phyloP scores from a whole-genome alignment of 2,113 vertebrate genomes.

The Urocitellus parryii region DNA sequence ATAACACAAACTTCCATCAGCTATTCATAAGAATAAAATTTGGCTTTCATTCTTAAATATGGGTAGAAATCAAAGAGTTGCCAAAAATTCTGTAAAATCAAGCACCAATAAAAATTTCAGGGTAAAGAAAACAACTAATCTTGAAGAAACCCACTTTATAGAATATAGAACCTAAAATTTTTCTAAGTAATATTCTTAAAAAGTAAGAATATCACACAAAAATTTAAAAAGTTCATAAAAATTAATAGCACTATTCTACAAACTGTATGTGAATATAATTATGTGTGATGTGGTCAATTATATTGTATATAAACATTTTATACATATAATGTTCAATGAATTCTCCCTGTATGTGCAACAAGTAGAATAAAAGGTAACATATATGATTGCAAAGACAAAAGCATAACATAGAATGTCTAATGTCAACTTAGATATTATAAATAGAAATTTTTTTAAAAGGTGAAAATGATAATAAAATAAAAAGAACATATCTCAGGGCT shows the following conservation, averaged over 20 bases:
- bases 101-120: not conserved
- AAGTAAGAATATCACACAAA: not conserved
- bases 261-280: not conserved
- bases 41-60: not conserved
- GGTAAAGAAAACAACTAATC: not conserved
- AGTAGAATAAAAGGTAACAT: not conserved
- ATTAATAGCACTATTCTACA: not conserved
- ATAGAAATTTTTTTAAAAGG: not conserved
- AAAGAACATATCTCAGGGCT: not conserved
- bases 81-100: not conserved
- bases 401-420: not conserved
- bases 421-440: not conserved
- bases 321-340: not conserved
- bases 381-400: not conserved
- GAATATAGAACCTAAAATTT: not conserved
- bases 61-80: not conserved
- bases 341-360: not conserved
- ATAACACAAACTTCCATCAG: not conserved
- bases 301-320: not conserved
- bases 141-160: not conserved
- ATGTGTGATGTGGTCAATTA: not conserved
- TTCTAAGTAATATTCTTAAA: not conserved
- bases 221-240: not conserved
- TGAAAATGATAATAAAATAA: not conserved
- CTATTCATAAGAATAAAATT: not conserved